Percentiles rank a stretch among this genome's conserved stretches.
Evolutionary conservation across 2,888 invertebrate species (phyloP).

Genomic region (Apamea crenata): DNA sequence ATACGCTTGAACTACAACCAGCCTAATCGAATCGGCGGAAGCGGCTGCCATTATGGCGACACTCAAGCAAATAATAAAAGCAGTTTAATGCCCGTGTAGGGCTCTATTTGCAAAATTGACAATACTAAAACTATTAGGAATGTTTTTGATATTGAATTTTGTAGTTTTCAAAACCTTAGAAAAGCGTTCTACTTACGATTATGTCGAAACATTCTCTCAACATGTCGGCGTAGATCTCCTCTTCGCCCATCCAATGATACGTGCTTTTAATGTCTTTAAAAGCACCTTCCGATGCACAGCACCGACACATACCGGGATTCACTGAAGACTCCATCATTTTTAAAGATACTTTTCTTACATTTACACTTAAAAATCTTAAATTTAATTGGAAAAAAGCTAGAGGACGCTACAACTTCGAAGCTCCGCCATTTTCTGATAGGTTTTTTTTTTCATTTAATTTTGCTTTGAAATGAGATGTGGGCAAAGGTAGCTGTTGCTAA

Average conservation of each 20-base stretch:
- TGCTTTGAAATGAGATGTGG: not conserved
- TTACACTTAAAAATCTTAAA: constrained; percentile 63
- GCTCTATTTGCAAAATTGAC: not conserved
- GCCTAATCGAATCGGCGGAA: constrained; percentile 33
- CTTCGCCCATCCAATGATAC: constrained; percentile 87
- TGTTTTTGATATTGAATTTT: not conserved
- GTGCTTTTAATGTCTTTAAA: constrained; percentile 83
- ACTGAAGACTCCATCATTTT: constrained; percentile 80
- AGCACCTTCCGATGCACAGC: constrained; percentile 86
- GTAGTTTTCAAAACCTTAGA: not conserved
- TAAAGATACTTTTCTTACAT: constrained; percentile 66
- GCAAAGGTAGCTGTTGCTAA: constrained; percentile 30
- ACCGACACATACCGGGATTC: constrained; percentile 83
- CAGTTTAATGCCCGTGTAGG: rapidly evolving
- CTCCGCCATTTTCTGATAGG: constrained; percentile 80
- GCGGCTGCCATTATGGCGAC: constrained; percentile 39
- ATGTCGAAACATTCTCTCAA: constrained; percentile 86
- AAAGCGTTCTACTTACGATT: constrained; percentile 75
- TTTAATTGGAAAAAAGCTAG: constrained; percentile 60
- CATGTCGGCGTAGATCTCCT: constrained; percentile 86
- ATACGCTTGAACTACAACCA: constrained; percentile 28
- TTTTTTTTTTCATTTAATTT: constrained; percentile 31
- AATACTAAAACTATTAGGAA: not conserved
- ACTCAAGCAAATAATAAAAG: constrained; percentile 6
- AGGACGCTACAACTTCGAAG: constrained; percentile 72